Percentiles rank a stretch among this genome's conserved stretches.
These are phyloP conservation scores for Altica lythri DNA, from an alignment of 2,888 invertebrate species.

Conservation along the genomic window DNA sequence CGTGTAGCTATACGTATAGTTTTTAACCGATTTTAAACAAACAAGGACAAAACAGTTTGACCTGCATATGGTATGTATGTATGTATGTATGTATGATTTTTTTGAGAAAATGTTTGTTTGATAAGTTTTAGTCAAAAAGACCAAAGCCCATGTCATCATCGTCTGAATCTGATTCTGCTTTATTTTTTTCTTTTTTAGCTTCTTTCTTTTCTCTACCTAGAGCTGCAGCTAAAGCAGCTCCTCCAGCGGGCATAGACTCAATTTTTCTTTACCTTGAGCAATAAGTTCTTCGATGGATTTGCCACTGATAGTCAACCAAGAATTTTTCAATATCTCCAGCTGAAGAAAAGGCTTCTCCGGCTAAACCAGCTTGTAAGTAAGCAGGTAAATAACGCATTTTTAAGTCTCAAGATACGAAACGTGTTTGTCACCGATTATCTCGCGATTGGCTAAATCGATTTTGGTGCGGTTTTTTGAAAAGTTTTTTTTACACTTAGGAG, in stretches of 20 bases:
- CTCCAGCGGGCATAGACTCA: slow-evolving; percentile 93
- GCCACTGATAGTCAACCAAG: slow-evolving; percentile 91
- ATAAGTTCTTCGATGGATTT: slow-evolving; percentile 91
- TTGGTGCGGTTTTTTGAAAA: too few species aligned
- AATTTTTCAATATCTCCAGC: slow-evolving; percentile 89
- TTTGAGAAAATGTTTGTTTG: not conserved
- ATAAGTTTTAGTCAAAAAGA: slow-evolving; percentile 76
- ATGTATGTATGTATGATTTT: too few species aligned
- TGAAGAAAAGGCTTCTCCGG: slow-evolving; percentile 83
- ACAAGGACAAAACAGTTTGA: too few species aligned
- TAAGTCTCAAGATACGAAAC: slow-evolving; percentile 88
- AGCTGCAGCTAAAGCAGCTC: slow-evolving; percentile 67
- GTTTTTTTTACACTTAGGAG: too few species aligned
- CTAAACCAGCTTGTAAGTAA: slow-evolving; percentile 92
- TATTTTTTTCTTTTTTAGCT: slow-evolving; percentile 80
- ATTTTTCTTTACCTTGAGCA: slow-evolving; percentile 87
- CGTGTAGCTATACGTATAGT: too few species aligned
- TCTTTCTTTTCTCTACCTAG: slow-evolving; percentile 79
- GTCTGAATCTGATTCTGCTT: slow-evolving; percentile 88
- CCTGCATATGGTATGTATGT: too few species aligned
- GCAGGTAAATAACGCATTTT: slow-evolving; percentile 99
- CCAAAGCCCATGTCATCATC: slow-evolving; percentile 99
- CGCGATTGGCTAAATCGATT: too few species aligned
- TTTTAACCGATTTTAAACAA: too few species aligned
- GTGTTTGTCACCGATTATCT: slow-evolving; percentile 61